A percentile compares a stretch with the other conserved stretches of the same genome.
These are phyloP conservation scores for Teleogryllus oceanicus DNA, from an alignment of 2,888 invertebrate species.

Conservation along the genomic window DNA sequence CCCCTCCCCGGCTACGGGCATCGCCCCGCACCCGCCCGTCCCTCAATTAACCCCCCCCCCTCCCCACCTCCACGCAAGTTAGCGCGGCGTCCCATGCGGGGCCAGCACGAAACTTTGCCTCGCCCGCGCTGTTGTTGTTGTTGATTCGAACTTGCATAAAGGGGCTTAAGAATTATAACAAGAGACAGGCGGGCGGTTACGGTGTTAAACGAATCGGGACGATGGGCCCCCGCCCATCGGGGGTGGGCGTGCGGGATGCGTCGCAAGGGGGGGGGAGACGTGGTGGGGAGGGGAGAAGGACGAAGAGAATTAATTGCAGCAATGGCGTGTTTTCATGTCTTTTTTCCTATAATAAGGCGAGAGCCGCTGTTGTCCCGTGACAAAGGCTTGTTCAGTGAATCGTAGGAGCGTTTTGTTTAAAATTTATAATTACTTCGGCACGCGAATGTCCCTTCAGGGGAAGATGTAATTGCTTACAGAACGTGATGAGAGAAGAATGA, in stretches of 20 bases:
- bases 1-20: no score
- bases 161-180: slow-evolving; percentile 1
- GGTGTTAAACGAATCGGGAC: not conserved
- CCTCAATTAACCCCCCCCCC: not conserved
- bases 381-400: slow-evolving; percentile 10
- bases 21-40: no score
- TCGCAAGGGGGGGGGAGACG: not conserved
- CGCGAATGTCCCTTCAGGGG: not conserved
- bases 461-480: not conserved
- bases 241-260: not conserved
- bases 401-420: not conserved
- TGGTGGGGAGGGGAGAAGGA: not conserved
- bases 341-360: slow-evolving; percentile 18
- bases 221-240: no score
- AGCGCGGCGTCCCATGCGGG: not conserved
- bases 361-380: not conserved
- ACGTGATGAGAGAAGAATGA: not conserved
- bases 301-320: not conserved
- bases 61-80: not conserved
- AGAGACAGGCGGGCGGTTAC: slow-evolving; percentile 18
- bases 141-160: not conserved
- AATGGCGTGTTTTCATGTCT: slow-evolving; percentile 5
- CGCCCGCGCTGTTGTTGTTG: not conserved
- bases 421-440: slow-evolving; percentile 5
- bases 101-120: not conserved